Conservation (phyloP, 1,140 invertebrate genomes). For the Anthonomus grandis region DNA sequence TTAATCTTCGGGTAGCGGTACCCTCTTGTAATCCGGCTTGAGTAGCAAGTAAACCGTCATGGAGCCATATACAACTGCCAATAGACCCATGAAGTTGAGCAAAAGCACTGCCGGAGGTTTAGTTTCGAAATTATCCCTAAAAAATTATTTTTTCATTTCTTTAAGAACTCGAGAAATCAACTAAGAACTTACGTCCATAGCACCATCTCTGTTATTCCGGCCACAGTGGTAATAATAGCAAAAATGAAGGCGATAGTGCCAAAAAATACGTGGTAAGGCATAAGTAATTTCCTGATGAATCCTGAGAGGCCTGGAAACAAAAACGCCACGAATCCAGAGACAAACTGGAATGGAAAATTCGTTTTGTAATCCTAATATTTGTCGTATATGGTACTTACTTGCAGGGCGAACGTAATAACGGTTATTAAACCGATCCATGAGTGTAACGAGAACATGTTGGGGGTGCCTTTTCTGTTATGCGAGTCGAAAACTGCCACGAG, state of each 20-base stretch:
- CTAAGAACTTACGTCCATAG: background rate
- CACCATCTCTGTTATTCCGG: background rate
- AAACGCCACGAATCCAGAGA: slow-evolving; percentile 71
- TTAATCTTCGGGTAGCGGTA: slow-evolving; percentile 1
- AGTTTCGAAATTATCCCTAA: background rate
- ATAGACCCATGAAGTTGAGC: background rate
- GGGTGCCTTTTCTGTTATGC: slow-evolving; percentile 63
- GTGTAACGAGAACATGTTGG: slow-evolving; percentile 79
- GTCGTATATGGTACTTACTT: too few species aligned
- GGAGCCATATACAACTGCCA: background rate
- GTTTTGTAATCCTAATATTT: slow-evolving; percentile 12
- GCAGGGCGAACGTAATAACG: slow-evolving; percentile 70
- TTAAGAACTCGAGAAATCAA: too few species aligned
- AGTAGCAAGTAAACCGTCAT: background rate
- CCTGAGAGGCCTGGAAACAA: slow-evolving; percentile 62
- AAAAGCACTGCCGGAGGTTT: background rate
- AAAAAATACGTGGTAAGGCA: slow-evolving; percentile 3
- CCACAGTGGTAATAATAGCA: background rate
- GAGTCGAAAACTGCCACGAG: slow-evolving; percentile 81
- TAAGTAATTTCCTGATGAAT: background rate
- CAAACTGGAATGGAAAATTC: slow-evolving; percentile 59
- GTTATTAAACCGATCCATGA: slow-evolving; percentile 80
- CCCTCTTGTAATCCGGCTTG: background rate
- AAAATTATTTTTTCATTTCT: too few species aligned
- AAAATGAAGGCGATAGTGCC: background rate